Evolutionary conservation across 2,113 vertebrate species (phyloP).

Genomic region (Chionodraco myersi): DNA sequence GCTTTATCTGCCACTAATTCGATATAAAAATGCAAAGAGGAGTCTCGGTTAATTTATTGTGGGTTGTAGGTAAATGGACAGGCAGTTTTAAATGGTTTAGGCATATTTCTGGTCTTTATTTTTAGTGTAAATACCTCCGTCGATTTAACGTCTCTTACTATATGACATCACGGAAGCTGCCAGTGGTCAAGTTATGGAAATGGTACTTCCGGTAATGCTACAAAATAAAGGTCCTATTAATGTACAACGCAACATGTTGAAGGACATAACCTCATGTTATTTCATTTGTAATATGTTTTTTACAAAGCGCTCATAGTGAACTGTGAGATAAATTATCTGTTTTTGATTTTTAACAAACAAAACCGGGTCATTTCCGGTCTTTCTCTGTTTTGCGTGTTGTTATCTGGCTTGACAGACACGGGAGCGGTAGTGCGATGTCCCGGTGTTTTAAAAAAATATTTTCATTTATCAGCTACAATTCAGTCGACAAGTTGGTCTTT

Average conservation of each 20-base stretch:
- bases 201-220: background rate
- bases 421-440: conserved; percentile 11
- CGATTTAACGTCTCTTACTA: conserved; percentile 16
- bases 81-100: background rate
- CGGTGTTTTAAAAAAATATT: background rate
- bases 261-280: rapidly evolving
- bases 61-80: background rate
- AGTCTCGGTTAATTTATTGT: background rate
- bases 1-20: conserved; percentile 1
- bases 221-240: conserved; percentile 25
- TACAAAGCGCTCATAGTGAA: no score
- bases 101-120: background rate
- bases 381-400: background rate
- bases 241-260: rapidly evolving
- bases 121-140: background rate
- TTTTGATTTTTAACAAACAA: no score
- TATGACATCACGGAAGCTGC: conserved; percentile 59
- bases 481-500: no score
- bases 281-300: background rate
- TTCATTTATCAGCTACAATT: no score
- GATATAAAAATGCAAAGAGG: background rate
- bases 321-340: rapidly evolving
- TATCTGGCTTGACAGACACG: background rate
- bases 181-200: conserved; percentile 5
- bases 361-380: background rate